phyloP scores from a whole-genome alignment of 2,113 vertebrate genomes.

The Cephalophus harveyi region DNA sequence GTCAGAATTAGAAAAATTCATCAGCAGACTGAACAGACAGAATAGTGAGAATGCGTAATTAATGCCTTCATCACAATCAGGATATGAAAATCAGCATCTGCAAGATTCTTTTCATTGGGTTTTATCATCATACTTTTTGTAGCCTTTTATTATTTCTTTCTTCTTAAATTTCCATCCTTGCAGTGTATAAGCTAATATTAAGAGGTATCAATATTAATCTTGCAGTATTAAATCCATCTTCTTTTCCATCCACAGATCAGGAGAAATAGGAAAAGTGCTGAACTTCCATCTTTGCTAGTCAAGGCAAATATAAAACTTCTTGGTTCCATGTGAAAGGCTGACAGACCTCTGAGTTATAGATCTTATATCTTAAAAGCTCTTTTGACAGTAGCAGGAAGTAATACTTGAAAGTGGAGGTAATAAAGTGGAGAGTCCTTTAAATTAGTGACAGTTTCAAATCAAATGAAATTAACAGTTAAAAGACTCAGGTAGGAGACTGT shows the following conservation, averaged over 20 bases:
- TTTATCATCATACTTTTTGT: background rate
- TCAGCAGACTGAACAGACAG: background rate
- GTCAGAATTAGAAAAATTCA: background rate
- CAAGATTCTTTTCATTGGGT: background rate
- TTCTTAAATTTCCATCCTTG: background rate
- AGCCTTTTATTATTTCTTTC: conserved; percentile 13
- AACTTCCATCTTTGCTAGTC: background rate
- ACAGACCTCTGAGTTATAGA: background rate
- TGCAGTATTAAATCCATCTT: background rate
- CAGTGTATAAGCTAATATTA: background rate
- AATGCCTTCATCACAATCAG: background rate
- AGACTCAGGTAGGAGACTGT: background rate
- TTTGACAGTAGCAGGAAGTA: background rate
- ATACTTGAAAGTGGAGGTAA: background rate
- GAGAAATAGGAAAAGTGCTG: background rate
- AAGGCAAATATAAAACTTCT: background rate
- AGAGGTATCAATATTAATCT: background rate
- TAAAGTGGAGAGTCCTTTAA: background rate
- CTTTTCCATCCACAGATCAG: background rate
- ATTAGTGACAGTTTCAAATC: background rate
- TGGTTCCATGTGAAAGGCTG: background rate
- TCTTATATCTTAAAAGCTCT: background rate
- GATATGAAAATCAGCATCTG: background rate
- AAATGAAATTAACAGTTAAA: background rate
- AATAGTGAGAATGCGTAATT: background rate